These are phyloP conservation scores for Drosophila putrida DNA, from an alignment of 2,888 invertebrate genomes.

Conservation along the genomic window DNA sequence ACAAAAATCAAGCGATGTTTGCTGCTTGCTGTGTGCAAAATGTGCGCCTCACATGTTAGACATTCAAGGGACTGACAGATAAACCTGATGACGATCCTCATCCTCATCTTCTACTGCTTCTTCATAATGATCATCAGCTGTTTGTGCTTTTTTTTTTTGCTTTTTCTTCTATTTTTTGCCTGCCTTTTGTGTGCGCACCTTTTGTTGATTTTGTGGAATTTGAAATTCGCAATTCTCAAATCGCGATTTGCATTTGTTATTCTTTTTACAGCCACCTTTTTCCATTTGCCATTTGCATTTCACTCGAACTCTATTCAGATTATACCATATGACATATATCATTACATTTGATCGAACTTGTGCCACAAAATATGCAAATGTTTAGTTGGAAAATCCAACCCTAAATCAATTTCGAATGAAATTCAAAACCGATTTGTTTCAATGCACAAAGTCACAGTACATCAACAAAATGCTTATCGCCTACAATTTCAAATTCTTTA, in stretches of 20 bases:
- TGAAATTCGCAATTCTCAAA: constrained; percentile 42
- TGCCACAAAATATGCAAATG: constrained; percentile 29
- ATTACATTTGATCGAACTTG: constrained; percentile 67
- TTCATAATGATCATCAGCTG: constrained; percentile 65
- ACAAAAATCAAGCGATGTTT: constrained; percentile 24
- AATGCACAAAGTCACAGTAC: too few relatives aligned
- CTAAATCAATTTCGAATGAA: constrained; percentile 6
- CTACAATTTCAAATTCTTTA: not conserved
- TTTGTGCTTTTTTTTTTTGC: constrained; percentile 14
- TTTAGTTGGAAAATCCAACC: not conserved
- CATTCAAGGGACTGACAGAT: constrained; percentile 56
- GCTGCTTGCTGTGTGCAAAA: constrained; percentile 49
- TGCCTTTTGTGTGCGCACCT: constrained; percentile 48
- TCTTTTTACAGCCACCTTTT: constrained; percentile 33
- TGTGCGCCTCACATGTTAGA: constrained; percentile 74
- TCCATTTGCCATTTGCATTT: constrained; percentile 52
- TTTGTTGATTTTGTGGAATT: constrained; percentile 53
- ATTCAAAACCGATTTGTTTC: not conserved
- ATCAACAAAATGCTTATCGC: constrained; percentile 6
- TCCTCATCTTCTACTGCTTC: constrained; percentile 16
- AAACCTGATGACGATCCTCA: constrained; percentile 44
- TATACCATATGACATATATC: constrained; percentile 21
- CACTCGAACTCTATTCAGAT: constrained; percentile 28
- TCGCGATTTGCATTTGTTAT: constrained; percentile 26
- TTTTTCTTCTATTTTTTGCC: not conserved